Evolutionary conservation across 2,888 invertebrate species (phyloP), one percentile per base, ranked within the genome.

Genomic region (Drosophila eohydei): DNA sequence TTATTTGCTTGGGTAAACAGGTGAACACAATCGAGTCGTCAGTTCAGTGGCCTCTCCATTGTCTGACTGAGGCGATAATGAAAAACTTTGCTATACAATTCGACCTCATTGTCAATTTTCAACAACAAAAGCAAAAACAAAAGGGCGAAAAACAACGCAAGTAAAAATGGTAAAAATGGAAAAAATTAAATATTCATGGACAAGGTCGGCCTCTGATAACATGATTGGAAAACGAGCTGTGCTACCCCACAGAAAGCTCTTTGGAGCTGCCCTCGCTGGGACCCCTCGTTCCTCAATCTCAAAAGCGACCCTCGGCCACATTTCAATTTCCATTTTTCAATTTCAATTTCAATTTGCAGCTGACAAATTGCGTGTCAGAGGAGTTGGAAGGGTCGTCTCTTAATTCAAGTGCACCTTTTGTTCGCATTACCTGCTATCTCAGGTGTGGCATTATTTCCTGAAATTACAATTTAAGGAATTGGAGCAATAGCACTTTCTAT

Each of bases 1-100:
- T 78, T 73, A 78, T 78, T 61, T 78, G 80, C 75, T 67, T 55
- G 80, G 80, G 46, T 67, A 80, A 74, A 61, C 77, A 78, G 77
- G 78, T 78, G 79, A 44, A 41, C 48, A 69, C 80, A 80, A 75
- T 75, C 63, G 71, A 71, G 63, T 61, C 58, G 59, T 76, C 76
- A 80, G 78, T 78, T 78, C 80, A 80, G 56, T 80, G 65, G 69
- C 73, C 74, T 21, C 11, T 7, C 59, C 59, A 46, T 75, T 67
- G 66, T 70, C 50, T 48, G 51, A 51, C 58, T 34, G 38, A 68
- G 82, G 79, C 78, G 82, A 78, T 80, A 80, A 79, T 80, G 67
- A 79, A 81, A 32, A 60, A 74, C 62, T 63, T 64, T 55, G 60
- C 58, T 9, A n/a, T 50, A 54, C 50, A 69, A 48, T 74, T 51